Base-by-base conservation (phyloP, 92 coral and sea anemone species). In the Anthopleura xanthogrammica region DNA sequence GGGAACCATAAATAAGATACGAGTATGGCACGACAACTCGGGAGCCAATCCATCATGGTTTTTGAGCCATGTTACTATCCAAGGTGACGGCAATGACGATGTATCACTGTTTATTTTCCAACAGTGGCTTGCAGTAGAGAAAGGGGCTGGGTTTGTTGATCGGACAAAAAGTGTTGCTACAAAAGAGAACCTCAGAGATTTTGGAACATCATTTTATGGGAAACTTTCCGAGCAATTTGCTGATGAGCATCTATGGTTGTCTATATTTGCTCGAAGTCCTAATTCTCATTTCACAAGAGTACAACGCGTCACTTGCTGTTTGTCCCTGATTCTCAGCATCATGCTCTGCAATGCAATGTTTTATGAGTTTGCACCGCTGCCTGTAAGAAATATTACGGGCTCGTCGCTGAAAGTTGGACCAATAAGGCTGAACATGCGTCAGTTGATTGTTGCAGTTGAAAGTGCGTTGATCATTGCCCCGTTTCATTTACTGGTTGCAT, bases 341-440 rank as follows among this genome's bases (percentile, higher is more conserved):
- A 92, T 90, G 93, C 82, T 92, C 16, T 89, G 90, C 16, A 90
- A 91, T 79, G 96, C 96, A 43, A 90, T 92, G 96, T 92, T 92
- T 81, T 92, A 92, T 72, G 86, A 89, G 52, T 52, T 86, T 41
- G 68, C 80, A 57, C 90, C 90, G 24, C 65, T 55, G 56, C 29
- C 73, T 12, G 70, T 77, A 42, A 43, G 56, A 2, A 83, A 85
- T 39, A 66, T 14, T 54, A 16, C 87, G 0, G 90, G 83, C 11
- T 56, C 78, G 7, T 80, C 88, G 1, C 9, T 90, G 7, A 83
- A 76, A 73, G 55, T 90, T 60, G 92, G 92, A 4, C 87, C 90
- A 58, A 57, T 90, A 39, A 80, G 85, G 12, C 46, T 90, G 7
- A 80, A 90, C 60, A 81, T 90, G 52, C 78, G 86, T 19, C 90